These are phyloP conservation scores for Aptenodytes patagonicus DNA, from an alignment of 2,113 vertebrate species.

Conservation along the genomic window DNA sequence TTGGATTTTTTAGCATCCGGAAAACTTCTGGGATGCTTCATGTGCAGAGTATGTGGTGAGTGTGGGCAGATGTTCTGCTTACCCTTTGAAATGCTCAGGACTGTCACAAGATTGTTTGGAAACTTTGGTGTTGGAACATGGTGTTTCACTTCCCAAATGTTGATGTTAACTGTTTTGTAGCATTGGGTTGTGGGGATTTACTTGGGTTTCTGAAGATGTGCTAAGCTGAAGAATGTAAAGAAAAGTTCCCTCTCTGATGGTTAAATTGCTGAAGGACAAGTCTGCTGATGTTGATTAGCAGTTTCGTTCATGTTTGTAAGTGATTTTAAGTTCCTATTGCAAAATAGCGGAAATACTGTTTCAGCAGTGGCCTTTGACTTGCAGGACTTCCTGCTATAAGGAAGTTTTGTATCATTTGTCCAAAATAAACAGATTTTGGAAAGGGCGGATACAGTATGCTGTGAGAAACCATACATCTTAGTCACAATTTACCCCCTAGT, in stretches of 20 bases:
- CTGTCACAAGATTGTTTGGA: conserved; percentile 13
- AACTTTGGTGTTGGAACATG: neutral
- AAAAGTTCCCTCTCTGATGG: neutral
- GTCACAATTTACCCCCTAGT: neutral
- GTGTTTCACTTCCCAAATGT: conserved; percentile 31
- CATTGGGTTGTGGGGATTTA: neutral
- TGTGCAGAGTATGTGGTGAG: neutral
- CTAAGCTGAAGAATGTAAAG: neutral
- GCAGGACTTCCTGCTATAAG: conserved; percentile 29
- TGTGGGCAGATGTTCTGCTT: neutral
- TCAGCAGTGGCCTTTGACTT: conserved; percentile 34
- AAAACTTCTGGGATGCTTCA: neutral
- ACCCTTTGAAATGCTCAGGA: neutral
- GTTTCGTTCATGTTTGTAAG: neutral
- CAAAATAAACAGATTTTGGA: conserved; percentile 28
- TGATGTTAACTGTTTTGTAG: neutral
- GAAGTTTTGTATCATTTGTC: conserved; percentile 7
- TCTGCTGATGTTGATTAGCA: neutral
- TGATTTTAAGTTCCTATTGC: conserved; percentile 6
- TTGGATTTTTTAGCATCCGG: neutral
- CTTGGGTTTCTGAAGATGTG: neutral
- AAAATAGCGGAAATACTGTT: conserved; percentile 48
- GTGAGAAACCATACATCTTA: neutral
- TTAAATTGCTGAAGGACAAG: neutral
- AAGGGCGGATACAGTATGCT: neutral